A percentile compares a stretch with the other conserved stretches of the same genome.
phyloP scores from a whole-genome alignment of 1,140 invertebrate genomes.

The Drosophila jambulina region DNA sequence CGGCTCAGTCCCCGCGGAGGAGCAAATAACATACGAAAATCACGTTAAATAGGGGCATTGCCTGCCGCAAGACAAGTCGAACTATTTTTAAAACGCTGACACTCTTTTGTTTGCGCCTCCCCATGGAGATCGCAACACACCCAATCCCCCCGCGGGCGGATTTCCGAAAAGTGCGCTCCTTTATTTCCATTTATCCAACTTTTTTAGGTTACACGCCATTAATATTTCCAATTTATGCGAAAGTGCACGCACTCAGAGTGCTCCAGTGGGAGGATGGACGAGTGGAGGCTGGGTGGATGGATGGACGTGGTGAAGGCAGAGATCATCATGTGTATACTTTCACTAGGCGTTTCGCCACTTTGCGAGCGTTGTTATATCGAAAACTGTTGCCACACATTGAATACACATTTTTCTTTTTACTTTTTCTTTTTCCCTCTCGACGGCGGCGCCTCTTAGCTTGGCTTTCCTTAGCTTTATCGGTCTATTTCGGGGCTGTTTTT shows the following conservation, averaged over 20 bases:
- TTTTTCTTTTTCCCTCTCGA: conserved; percentile 20
- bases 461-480: conserved; percentile 25
- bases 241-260: conserved; percentile 53
- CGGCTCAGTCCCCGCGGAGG: conserved; percentile 22
- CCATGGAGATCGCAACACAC: conserved; percentile 27
- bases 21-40: conserved; percentile 45
- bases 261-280: conserved; percentile 3
- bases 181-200: conserved; percentile 63
- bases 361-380: conserved; percentile 63
- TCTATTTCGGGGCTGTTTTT: conserved; percentile 38
- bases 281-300: not conserved
- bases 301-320: conserved; percentile 3
- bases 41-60: conserved; percentile 67
- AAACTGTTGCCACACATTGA: conserved; percentile 70
- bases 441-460: conserved; percentile 16
- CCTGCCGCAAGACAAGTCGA: conserved; percentile 53
- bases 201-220: conserved; percentile 79
- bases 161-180: conserved; percentile 57
- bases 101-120: conserved; percentile 71
- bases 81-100: conserved; percentile 80
- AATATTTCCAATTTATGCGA: conserved; percentile 68
- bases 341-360: conserved; percentile 73
- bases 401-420: conserved; percentile 65
- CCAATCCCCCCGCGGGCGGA: conserved; percentile 1
- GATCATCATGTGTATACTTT: conserved; percentile 58